Evolutionary conservation across 2,113 vertebrate genomes (phyloP), one percentile per base, ranked within the genome.

Genomic region (Caranx ignobilis): DNA sequence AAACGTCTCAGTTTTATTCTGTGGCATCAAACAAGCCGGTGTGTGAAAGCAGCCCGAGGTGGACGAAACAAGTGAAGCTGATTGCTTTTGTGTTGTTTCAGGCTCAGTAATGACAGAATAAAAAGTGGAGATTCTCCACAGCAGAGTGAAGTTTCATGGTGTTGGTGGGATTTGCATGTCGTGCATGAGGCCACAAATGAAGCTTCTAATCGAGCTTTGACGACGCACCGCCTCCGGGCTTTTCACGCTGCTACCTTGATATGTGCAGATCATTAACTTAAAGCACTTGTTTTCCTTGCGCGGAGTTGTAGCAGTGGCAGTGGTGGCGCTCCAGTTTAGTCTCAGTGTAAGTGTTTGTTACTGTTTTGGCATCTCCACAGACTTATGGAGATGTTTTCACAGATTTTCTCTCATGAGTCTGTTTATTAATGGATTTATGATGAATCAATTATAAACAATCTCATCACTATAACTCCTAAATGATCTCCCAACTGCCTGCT

Each of bases 61-160:
- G 45, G 35, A 18, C 11, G 32, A 59, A n/a, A 67, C 62, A 34
- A n/a, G 48, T 21, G 43, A 13, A n/a, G 15, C 16, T 54, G 26
- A 67, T 61, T 18, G 26, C 34, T 75, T 75, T 62, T 80, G 57
- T 59, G 70, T 56, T 43, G 19, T 71, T 63, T 76, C 32, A 57
- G 8, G 34, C 48, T 52, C 35, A 52, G 47, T 70, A 60, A 35
- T 37, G 34, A 55, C 34, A 19, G 26, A 70, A 66, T 37, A 26
- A 54, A 57, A 65, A 11, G 61, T 19, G 15, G 2, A 15, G 13
- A 9, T 6, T 71, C 60, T 43, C 43, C 6, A 1, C 4, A 7
- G 60, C n/a, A 21, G 2, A 9, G 18, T 50, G 12, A 72, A 35
- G 6, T 41, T 50, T 61, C 45, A 55, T 32, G 35, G 43, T 52